A percentile compares a stretch with the other conserved stretches of the same genome.
Conservation (phyloP, 2,888 invertebrate genomes). For the Achlya flavicornis region DNA sequence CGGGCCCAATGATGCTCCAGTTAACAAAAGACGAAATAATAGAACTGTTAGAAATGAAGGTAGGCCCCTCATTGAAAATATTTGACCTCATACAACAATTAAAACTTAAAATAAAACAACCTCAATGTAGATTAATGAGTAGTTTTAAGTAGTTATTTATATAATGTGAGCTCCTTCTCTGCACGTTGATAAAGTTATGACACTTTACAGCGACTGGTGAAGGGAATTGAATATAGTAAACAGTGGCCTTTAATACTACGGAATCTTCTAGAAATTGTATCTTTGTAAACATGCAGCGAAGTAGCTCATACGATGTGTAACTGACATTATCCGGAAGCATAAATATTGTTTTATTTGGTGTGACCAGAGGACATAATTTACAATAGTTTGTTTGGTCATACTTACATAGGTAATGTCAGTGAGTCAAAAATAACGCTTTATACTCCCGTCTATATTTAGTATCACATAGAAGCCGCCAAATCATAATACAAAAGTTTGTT, state of each 20-base stretch:
- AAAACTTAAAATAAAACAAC: slow-evolving; percentile 92
- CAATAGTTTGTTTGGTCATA: neutral
- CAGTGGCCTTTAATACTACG: slow-evolving; percentile 27
- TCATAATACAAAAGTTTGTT: slow-evolving; percentile 16
- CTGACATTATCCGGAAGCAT: neutral
- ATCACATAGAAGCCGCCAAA: slow-evolving; percentile 27
- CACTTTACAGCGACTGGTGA: slow-evolving; percentile 2
- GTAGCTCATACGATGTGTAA: slow-evolving; percentile 15
- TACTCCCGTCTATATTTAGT: slow-evolving; percentile 39
- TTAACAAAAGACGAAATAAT: slow-evolving; percentile 96
- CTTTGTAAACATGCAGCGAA: slow-evolving; percentile 29
- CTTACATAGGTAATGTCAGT: neutral
- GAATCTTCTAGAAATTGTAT: slow-evolving; percentile 14
- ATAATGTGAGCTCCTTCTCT: slow-evolving; percentile 21
- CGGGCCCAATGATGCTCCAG: slow-evolving; percentile 91
- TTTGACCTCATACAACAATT: slow-evolving; percentile 96
- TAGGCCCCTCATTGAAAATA: slow-evolving; percentile 97
- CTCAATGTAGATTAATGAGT: slow-evolving; percentile 81
- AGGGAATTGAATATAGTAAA: slow-evolving; percentile 15
- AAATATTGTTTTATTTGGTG: neutral
- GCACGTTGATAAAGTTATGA: slow-evolving; percentile 12
- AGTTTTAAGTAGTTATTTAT: slow-evolving; percentile 54
- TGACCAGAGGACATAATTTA: neutral
- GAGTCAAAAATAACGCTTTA: slow-evolving; percentile 24
- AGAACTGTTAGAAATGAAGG: slow-evolving; percentile 95